Percentiles rank a stretch among this genome's conserved stretches.
These are phyloP conservation scores for Ptiloglossa arizonensis DNA, from an alignment of 1,140 invertebrate genomes.

Conservation along the genomic window DNA sequence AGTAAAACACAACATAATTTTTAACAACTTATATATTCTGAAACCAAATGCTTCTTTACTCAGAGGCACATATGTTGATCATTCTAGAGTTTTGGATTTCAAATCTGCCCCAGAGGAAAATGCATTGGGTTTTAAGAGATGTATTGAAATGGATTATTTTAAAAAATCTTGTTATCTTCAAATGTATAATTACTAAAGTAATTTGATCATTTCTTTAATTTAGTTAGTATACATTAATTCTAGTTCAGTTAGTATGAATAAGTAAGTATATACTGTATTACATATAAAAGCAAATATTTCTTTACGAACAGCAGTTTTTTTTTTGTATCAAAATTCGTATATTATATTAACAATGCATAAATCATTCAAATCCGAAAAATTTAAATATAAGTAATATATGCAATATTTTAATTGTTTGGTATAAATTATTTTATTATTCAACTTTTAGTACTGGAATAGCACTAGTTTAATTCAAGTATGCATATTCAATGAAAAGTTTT, in stretches of 20 bases:
- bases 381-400: slow-evolving; percentile 40
- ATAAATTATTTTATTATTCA: slow-evolving; percentile 44
- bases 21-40: no score
- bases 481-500: slow-evolving; percentile 33
- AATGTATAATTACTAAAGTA: background rate
- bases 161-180: background rate
- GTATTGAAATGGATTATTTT: background rate
- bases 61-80: no score
- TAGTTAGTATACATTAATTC: background rate
- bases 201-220: background rate
- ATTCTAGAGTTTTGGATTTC: no score
- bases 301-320: background rate
- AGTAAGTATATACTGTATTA: slow-evolving; percentile 5
- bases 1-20: no score
- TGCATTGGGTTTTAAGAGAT: no score
- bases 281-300: slow-evolving; percentile 15
- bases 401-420: slow-evolving; percentile 27
- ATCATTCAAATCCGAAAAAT: slow-evolving; percentile 39
- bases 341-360: slow-evolving; percentile 1
- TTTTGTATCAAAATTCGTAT: slow-evolving; percentile 4
- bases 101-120: no score
- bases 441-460: slow-evolving; percentile 25
- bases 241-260: background rate
- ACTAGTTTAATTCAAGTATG: slow-evolving; percentile 26
- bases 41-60: no score